Evolutionary conservation across 2,888 invertebrate genomes (phyloP).

Genomic region (Ormyrus rosae): DNA sequence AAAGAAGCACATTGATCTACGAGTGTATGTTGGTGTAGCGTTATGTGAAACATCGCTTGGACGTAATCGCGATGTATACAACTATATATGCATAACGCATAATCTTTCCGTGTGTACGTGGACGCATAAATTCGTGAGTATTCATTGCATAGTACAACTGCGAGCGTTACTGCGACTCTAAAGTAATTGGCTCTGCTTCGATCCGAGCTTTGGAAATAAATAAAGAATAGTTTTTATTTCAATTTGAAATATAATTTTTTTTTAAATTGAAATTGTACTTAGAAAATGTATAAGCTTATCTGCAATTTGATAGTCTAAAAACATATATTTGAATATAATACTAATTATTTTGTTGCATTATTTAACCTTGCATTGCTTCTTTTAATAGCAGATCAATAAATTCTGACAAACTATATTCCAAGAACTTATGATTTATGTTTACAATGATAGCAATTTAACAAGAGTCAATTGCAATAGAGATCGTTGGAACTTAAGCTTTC

Average conservation of each 20-base stretch:
- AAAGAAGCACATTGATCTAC: background rate
- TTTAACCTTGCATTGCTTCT: no score
- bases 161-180: background rate
- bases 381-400: no score
- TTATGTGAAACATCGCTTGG: constrained; percentile 21
- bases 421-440: background rate
- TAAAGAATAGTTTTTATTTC: background rate
- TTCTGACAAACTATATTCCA: no score
- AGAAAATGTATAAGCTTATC: background rate
- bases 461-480: constrained; percentile 1
- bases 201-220: background rate
- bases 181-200: background rate
- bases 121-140: background rate
- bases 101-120: constrained; percentile 11
- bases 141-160: background rate
- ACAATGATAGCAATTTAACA: no score
- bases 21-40: constrained; percentile 4
- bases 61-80: background rate
- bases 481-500: background rate
- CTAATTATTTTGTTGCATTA: no score
- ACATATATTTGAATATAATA: background rate
- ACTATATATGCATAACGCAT: constrained; percentile 33
- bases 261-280: background rate
- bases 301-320: background rate
- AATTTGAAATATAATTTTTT: no score